Percentiles rank a stretch among this genome's conserved stretches.
Evolutionary conservation across 2,113 vertebrate genomes (phyloP).

Genomic region (Trogon surrucura): DNA sequence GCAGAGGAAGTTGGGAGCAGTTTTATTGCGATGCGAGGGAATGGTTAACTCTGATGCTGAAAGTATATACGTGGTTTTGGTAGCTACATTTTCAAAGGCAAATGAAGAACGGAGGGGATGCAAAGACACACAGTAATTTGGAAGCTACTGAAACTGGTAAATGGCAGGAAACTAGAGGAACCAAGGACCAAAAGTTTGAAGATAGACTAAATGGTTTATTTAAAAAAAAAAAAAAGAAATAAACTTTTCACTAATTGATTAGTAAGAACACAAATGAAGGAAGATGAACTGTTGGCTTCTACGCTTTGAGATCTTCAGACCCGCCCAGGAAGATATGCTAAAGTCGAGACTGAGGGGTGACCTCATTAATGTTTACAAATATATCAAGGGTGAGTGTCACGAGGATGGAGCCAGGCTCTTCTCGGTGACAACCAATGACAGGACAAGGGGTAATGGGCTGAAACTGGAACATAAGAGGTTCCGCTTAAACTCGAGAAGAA

Average conservation of each 20-base stretch:
- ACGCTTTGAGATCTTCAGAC: not conserved
- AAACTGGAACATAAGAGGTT: no score
- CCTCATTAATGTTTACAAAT: no score
- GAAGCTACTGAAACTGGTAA: not conserved
- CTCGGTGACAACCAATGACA: no score
- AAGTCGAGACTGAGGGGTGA: not conserved
- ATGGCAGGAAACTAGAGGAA: not conserved
- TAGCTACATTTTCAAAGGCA: not conserved
- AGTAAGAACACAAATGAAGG: not conserved
- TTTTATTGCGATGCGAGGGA: not conserved
- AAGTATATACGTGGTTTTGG: not conserved
- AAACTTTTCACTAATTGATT: not conserved
- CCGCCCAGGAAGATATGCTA: not conserved
- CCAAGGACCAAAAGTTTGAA: not conserved
- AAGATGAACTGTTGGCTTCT: not conserved
- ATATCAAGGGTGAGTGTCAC: no score
- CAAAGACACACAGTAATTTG: not conserved
- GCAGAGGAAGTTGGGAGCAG: not conserved
- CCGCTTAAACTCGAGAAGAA: no score
- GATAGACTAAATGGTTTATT: not conserved
- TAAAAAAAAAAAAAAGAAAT: not conserved
- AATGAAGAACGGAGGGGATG: not conserved
- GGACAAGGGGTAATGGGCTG: no score
- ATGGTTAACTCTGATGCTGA: not conserved
- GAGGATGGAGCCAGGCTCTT: no score